Conservation (phyloP, 1,140 invertebrate genomes). For the Piezodorus guildinii region DNA sequence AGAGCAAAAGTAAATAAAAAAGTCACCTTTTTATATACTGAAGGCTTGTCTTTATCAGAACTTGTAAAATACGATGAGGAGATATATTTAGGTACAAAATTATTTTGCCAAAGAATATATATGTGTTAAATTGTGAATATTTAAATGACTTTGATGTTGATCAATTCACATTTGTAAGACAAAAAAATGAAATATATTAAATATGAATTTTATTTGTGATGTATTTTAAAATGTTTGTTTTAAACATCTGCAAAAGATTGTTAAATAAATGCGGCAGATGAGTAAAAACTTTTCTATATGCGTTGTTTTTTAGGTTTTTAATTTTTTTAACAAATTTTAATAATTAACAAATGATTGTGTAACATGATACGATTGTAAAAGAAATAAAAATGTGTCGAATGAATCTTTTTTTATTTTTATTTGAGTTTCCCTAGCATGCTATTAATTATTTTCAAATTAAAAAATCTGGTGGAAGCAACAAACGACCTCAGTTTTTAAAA, state of each 20-base stretch:
- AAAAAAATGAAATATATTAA: not conserved
- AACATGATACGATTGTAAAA: not conserved
- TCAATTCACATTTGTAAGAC: slow-evolving; percentile 5
- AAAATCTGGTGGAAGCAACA: too few species aligned
- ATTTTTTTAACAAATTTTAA: too few species aligned
- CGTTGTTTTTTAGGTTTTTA: too few species aligned
- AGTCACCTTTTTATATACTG: not conserved
- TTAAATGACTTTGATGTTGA: not conserved
- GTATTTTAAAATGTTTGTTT: not conserved
- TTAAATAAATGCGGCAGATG: too few species aligned
- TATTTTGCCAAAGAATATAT: slow-evolving; percentile 7
- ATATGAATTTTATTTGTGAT: not conserved
- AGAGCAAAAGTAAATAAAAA: not conserved
- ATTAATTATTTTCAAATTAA: too few species aligned
- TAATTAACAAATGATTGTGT: not conserved
- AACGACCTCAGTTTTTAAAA: too few species aligned
- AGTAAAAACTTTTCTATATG: too few species aligned
- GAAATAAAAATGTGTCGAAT: slow-evolving; percentile 6
- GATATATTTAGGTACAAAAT: slow-evolving; percentile 9
- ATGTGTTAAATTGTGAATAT: slow-evolving; percentile 7
- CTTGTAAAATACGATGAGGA: not conserved
- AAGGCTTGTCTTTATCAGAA: slow-evolving; percentile 5
- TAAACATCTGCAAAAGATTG: not conserved
- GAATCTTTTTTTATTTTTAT: not conserved
- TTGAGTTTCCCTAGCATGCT: too few species aligned